A percentile compares a stretch with the other conserved stretches of the same genome.
These are phyloP conservation scores for Gisinianus flammeolus DNA, from an alignment of 2,888 invertebrate species.

Conservation along the genomic window DNA sequence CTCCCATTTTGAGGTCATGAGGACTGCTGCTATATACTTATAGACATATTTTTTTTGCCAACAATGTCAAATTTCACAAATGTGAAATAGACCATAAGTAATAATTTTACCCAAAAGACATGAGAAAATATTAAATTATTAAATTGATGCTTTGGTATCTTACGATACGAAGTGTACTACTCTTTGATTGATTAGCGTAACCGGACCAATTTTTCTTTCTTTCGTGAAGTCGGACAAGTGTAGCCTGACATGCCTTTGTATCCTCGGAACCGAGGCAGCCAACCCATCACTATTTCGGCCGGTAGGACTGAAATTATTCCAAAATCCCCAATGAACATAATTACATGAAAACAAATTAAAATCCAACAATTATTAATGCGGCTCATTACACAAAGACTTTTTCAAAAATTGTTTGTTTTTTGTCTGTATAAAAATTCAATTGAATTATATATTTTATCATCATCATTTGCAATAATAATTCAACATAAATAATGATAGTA, in stretches of 20 bases:
- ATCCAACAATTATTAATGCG: slow-evolving; percentile 4
- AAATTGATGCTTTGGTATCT: slow-evolving; percentile 18
- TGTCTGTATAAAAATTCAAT: slow-evolving; percentile 8
- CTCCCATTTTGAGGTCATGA: not conserved
- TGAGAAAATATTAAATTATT: not conserved
- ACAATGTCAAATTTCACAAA: not conserved
- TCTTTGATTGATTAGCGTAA: not conserved
- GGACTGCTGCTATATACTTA: not conserved
- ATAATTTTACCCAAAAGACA: not conserved
- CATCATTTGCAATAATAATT: slow-evolving; percentile 4
- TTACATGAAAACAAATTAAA: slow-evolving; percentile 13
- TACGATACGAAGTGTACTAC: slow-evolving; percentile 21
- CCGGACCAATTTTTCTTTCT: not conserved
- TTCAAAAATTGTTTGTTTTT: not conserved
- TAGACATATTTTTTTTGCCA: not conserved
- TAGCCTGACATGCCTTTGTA: slow-evolving; percentile 53
- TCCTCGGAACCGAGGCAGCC: slow-evolving; percentile 51
- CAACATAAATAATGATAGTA: not conserved
- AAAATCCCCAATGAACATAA: slow-evolving; percentile 46
- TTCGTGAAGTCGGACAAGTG: slow-evolving; percentile 25
- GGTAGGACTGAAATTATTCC: slow-evolving; percentile 57
- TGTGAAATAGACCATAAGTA: slow-evolving; percentile 2
- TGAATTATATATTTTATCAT: not conserved
- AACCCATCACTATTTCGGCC: slow-evolving; percentile 55
- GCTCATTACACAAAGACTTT: not conserved